Conservation (phyloP, 2,888 invertebrate species). For the Machimus rusticus region DNA sequence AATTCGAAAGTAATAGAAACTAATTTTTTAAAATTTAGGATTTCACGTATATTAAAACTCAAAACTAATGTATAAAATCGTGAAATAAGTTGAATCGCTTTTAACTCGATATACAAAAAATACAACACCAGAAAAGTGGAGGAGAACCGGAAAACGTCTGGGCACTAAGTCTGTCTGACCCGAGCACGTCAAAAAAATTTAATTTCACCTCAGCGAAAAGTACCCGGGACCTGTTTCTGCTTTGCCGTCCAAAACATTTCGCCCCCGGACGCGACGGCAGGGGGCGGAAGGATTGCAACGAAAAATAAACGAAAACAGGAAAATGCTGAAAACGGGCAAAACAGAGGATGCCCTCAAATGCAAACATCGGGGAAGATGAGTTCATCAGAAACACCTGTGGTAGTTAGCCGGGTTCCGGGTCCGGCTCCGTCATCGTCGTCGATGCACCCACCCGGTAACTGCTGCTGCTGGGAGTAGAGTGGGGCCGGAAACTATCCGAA, state of each 20-base stretch:
- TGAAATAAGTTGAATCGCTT: too few species aligned
- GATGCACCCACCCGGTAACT: too few species aligned
- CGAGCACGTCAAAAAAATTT: not conserved
- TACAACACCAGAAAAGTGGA: not conserved
- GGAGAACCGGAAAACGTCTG: not conserved
- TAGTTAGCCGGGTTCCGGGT: not conserved
- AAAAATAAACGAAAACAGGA: not conserved
- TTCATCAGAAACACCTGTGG: conserved; percentile 6
- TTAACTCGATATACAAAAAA: not conserved
- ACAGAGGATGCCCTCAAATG: not conserved
- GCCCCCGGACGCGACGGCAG: not conserved
- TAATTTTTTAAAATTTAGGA: too few species aligned
- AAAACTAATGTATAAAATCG: too few species aligned
- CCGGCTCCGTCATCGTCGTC: not conserved
- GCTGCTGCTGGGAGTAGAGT: not conserved
- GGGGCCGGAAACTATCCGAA: not conserved
- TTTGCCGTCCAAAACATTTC: not conserved
- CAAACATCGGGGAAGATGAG: not conserved
- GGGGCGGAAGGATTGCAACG: not conserved
- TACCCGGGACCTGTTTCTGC: not conserved
- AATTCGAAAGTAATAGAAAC: too few species aligned
- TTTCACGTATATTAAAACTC: too few species aligned
- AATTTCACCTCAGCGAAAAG: not conserved
- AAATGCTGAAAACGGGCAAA: not conserved
- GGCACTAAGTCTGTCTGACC: not conserved